A percentile compares a stretch with the other conserved stretches of the same genome.
Conservation (phyloP, 2,888 invertebrate species). For the Nymphalis c-album region DNA sequence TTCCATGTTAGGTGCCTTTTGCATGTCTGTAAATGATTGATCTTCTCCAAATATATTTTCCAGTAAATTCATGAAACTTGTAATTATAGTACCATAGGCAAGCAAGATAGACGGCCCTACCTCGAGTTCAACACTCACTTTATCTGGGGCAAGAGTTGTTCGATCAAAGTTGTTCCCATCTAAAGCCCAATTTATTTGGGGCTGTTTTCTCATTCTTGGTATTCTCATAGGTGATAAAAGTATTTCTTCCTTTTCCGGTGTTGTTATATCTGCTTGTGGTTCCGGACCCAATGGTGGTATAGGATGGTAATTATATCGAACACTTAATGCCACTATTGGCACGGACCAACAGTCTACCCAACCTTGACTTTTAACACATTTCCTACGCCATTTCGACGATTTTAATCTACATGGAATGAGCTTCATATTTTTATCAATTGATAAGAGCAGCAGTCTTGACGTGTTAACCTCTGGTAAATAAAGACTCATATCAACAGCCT, state of each 20-base stretch:
- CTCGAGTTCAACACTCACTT: constrained; percentile 95
- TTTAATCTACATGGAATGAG: constrained; percentile 84
- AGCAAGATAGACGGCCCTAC: constrained; percentile 96
- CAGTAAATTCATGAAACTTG: constrained; percentile 93
- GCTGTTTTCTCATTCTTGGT: constrained; percentile 88
- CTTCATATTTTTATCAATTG: constrained; percentile 94
- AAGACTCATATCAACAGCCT: constrained; percentile 94
- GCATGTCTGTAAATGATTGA: constrained; percentile 96
- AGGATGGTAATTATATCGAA: constrained; percentile 95
- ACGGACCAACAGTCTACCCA: constrained; percentile 99
- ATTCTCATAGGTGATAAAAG: constrained; percentile 95
- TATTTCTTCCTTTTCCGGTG: constrained; percentile 96
- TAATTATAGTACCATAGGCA: constrained; percentile 94
- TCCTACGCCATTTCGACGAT: constrained; percentile 89
- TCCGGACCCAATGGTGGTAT: constrained; percentile 93
- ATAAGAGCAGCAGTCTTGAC: constrained; percentile 89
- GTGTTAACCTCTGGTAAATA: constrained; percentile 96
- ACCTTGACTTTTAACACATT: constrained; percentile 86
- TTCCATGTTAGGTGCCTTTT: constrained; percentile 81
- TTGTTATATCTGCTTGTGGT: constrained; percentile 95
- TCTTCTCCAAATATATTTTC: constrained; percentile 99
- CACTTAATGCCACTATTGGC: constrained; percentile 94
- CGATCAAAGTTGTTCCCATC: constrained; percentile 93
- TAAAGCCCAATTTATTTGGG: constrained; percentile 84
- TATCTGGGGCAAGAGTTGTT: constrained; percentile 91